A percentile compares a stretch with the other conserved stretches of the same genome.
Conservation (phyloP, 2,888 invertebrate genomes). For the Ceramica pisi region DNA sequence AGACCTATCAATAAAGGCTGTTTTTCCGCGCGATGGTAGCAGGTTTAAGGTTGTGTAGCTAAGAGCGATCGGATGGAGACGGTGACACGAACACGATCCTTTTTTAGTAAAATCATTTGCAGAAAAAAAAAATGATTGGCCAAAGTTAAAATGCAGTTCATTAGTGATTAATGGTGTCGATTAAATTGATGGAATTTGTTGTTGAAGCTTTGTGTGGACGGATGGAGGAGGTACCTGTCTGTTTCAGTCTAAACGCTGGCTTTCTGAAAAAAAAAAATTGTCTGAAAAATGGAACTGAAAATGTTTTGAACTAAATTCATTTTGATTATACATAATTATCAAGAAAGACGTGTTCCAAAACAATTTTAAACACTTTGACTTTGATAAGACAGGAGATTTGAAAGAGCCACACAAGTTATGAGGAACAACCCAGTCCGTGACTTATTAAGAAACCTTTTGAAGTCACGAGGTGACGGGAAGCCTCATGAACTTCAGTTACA, state of each 20-base stretch:
- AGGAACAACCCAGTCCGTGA: not conserved
- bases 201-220: slow-evolving; percentile 2
- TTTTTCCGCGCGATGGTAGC: slow-evolving; percentile 62
- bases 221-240: not conserved
- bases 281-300: not conserved
- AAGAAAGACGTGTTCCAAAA: not conserved
- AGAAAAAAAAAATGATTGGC: slow-evolving; percentile 80
- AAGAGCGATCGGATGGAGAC: slow-evolving; percentile 78
- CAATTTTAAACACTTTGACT: no score
- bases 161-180: slow-evolving; percentile 64
- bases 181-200: slow-evolving; percentile 32
- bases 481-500: slow-evolving; percentile 12
- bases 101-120: slow-evolving; percentile 86
- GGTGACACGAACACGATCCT: slow-evolving; percentile 86
- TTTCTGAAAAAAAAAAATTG: not conserved
- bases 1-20: slow-evolving; percentile 61
- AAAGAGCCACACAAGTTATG: not conserved
- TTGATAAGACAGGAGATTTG: not conserved
- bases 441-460: slow-evolving; percentile 1
- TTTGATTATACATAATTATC: not conserved
- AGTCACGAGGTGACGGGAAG: slow-evolving; percentile 3
- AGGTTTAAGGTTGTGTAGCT: slow-evolving; percentile 68
- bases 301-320: not conserved
- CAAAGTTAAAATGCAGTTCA: slow-evolving; percentile 69
- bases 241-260: not conserved